Conservation (phyloP, 2,888 invertebrate genomes). For the Agrilus mali region DNA sequence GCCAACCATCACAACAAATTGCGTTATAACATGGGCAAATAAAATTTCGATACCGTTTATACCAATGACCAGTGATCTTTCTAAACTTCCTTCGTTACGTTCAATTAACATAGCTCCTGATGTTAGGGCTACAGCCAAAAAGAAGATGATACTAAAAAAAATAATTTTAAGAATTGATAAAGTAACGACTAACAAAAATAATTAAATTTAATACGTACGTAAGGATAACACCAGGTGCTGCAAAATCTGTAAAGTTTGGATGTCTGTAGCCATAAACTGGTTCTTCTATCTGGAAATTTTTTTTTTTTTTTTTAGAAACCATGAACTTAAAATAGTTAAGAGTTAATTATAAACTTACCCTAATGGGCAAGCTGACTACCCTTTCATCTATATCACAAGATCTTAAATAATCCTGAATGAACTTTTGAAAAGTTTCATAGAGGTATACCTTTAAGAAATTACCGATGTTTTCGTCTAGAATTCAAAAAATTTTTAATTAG, state of each 20-base stretch:
- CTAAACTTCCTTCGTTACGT: conserved; percentile 79
- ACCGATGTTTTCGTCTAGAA: conserved; percentile 80
- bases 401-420: conserved; percentile 49
- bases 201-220: conserved; percentile 49
- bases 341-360: conserved; percentile 34
- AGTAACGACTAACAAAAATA: not conserved
- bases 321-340: not conserved
- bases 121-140: conserved; percentile 85
- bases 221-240: conserved; percentile 83
- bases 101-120: conserved; percentile 83
- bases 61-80: conserved; percentile 79
- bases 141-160: conserved; percentile 73
- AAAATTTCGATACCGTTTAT: conserved; percentile 71
- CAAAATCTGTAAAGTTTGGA: conserved; percentile 88
- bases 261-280: conserved; percentile 64
- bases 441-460: conserved; percentile 64
- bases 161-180: not conserved
- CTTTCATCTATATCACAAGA: conserved; percentile 53
- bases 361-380: conserved; percentile 46
- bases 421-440: conserved; percentile 57
- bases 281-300: conserved; percentile 43
- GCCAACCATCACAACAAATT: conserved; percentile 76
- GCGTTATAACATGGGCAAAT: conserved; percentile 75
- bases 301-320: not conserved
- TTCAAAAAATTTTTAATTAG: not conserved